Evolutionary conservation across 2,888 invertebrate genomes (phyloP), one percentile per base, ranked within the genome.

Genomic region (Luperina testacea): DNA sequence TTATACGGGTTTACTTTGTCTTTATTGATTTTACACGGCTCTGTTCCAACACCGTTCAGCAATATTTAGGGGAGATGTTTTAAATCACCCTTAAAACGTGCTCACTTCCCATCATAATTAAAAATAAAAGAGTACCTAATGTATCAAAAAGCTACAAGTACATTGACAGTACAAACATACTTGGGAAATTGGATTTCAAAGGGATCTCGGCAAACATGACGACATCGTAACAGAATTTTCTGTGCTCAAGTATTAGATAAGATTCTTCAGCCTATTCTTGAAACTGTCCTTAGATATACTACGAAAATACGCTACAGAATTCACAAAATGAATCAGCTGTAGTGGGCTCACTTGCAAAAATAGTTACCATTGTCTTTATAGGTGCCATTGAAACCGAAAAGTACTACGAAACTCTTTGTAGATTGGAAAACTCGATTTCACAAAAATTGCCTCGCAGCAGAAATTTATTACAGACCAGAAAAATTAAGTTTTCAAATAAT

Each of bases 111-210:
- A 11, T 53, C 27, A 53, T 70, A 85, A 85, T 85, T 87, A 84
- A 82, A 86, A 80, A 72, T 67, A 73, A 76, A 82, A 82, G 61
- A 77, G 48, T 61, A 70, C 68, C 45, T 65, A 67, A 77, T 80
- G 45, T 74, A 75, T 75, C 71, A 69, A 75, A 81, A 77, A 75
- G 72, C 73, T 77, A 57, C 20, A 69, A 77, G 71, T 79, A 80
- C 71, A 69, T 78, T 57, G 75, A 77, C 73, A 78, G 69, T 79
- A 79, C 81, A 83, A 85, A 87, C 75, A 82, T 81, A 78, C 76
- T 80, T 65, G 74, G 70, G 72, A 90, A 91, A 89, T 89, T 89
- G 85, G 85, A 91, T 87, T 88, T 83, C 84, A 89, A 89, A 90
- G 90, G 90, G 87, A 90, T 87, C 82, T 87, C 84, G 73, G 84